phyloP scores from a whole-genome alignment of 2,113 vertebrate genomes.

The Campylorhamphus procurvoides region DNA sequence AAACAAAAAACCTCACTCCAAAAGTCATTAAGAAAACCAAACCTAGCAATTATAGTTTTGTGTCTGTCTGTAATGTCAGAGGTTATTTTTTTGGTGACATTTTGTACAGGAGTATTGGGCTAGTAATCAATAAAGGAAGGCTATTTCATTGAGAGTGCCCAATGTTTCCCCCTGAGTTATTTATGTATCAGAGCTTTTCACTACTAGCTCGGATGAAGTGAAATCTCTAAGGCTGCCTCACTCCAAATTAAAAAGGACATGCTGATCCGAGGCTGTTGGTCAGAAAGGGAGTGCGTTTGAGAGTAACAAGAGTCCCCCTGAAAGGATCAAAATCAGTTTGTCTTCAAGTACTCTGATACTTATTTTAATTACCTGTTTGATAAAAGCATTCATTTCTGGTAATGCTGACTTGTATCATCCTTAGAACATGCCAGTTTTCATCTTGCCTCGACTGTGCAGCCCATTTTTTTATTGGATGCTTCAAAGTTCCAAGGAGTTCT shows the following conservation, averaged over 20 bases:
- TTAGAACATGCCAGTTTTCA: not conserved
- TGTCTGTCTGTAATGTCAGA: not conserved
- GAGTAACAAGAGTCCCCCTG: not conserved
- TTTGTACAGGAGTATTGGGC: not conserved
- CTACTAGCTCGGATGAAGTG: not conserved
- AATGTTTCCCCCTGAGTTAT: not conserved
- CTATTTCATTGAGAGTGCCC: not conserved
- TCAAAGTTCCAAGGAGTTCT: slow-evolving; percentile 73
- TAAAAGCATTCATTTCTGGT: slow-evolving; percentile 1
- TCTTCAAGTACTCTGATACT: not conserved
- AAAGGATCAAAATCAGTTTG: not conserved
- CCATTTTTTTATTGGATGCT: slow-evolving; percentile 58
- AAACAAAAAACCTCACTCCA: not conserved
- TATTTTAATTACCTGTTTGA: not conserved
- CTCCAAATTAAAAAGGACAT: not conserved
- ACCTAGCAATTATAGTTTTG: not conserved
- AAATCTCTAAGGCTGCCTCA: not conserved
- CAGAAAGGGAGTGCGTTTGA: not conserved
- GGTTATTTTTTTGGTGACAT: not conserved
- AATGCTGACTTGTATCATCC: not conserved
- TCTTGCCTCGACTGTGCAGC: slow-evolving; percentile 39
- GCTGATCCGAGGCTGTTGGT: not conserved
- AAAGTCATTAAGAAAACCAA: not conserved
- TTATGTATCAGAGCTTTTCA: not conserved
- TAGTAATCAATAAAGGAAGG: not conserved